phyloP scores from a whole-genome alignment of 2,113 vertebrate species.

The Gnathonemus longibarbis region DNA sequence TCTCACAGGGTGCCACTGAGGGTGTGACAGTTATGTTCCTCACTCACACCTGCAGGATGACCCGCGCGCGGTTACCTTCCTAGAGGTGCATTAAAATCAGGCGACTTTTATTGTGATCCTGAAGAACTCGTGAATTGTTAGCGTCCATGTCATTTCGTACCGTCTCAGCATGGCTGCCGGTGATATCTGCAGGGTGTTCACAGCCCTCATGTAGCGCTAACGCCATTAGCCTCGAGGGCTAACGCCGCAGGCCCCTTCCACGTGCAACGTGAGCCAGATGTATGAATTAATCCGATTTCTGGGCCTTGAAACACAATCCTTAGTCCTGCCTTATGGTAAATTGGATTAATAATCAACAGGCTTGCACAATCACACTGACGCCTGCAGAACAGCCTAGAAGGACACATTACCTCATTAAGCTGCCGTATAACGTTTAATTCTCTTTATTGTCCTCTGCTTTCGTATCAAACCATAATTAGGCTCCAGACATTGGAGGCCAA shows the following conservation, averaged over 20 bases:
- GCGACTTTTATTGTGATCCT: conserved; percentile 15
- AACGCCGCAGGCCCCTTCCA: not conserved
- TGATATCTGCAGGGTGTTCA: not conserved
- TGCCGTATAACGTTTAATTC: conserved; percentile 28
- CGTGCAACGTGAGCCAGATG: conserved; percentile 1
- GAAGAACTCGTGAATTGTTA: conserved; percentile 3
- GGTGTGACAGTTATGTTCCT: conserved; percentile 16
- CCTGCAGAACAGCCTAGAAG: conserved; percentile 21
- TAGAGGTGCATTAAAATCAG: conserved; percentile 17
- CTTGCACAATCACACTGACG: conserved; percentile 41
- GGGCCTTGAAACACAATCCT: conserved; percentile 13
- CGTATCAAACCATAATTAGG: conserved; percentile 26
- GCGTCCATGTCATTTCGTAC: conserved; percentile 10
- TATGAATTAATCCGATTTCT: conserved; percentile 28
- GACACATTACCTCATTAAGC: conserved; percentile 24
- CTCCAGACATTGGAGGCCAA: not conserved
- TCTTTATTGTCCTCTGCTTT: conserved; percentile 20
- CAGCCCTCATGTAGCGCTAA: not conserved
- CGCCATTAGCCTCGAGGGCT: not conserved
- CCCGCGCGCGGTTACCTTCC: conserved; percentile 8
- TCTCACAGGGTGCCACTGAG: conserved; percentile 21
- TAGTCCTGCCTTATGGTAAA: conserved; percentile 47
- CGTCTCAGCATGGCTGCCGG: not conserved
- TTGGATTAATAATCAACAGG: conserved; percentile 42
- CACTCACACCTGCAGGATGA: conserved; percentile 25